A percentile compares a stretch with the other conserved stretches of the same genome.
phyloP scores from a whole-genome alignment of 35 echinoderm and acorn worm genomes.

The Holothuria glaberrima region DNA sequence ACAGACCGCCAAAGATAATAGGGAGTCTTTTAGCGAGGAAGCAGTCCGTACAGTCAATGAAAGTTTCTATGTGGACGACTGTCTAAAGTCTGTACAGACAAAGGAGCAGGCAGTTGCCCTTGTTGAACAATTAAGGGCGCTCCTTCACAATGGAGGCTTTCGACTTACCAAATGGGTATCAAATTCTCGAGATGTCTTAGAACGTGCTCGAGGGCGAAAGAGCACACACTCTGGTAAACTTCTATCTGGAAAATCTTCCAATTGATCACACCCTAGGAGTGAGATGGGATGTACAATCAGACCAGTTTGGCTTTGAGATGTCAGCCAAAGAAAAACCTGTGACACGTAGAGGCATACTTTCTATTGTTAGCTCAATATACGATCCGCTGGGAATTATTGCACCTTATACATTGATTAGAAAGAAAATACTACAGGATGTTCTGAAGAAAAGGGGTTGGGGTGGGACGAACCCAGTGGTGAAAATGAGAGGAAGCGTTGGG shows the following conservation, averaged over 20 bases:
- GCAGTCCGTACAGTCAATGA: constrained; percentile 26
- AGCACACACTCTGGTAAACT: constrained; percentile 20
- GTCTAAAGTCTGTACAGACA: constrained; percentile 57
- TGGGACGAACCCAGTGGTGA: constrained; percentile 73
- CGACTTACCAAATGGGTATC: too few relatives aligned
- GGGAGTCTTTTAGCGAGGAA: background rate
- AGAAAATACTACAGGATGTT: constrained; percentile 66
- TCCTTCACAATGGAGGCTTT: background rate
- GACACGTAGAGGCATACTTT: constrained; percentile 61
- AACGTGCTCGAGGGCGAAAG: constrained; percentile 36
- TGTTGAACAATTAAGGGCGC: constrained; percentile 45
- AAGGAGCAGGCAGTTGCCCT: constrained; percentile 46
- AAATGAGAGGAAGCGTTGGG: background rate
- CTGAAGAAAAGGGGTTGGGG: constrained; percentile 25
- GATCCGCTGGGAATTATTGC: constrained; percentile 71
- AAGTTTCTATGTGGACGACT: constrained; percentile 71
- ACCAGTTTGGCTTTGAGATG: constrained; percentile 64
- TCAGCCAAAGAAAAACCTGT: constrained; percentile 27
- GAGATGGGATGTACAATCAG: background rate
- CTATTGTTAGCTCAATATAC: constrained; percentile 64
- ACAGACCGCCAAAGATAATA: background rate
- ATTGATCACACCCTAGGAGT: constrained; percentile 1
- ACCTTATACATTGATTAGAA: constrained; percentile 52
- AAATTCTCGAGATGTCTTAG: constrained; percentile 48
- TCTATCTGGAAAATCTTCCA: background rate